A percentile compares a stretch with the other conserved stretches of the same genome.
phyloP scores from a whole-genome alignment of 1,140 invertebrate species.

The Drosophila equinoxialis region DNA sequence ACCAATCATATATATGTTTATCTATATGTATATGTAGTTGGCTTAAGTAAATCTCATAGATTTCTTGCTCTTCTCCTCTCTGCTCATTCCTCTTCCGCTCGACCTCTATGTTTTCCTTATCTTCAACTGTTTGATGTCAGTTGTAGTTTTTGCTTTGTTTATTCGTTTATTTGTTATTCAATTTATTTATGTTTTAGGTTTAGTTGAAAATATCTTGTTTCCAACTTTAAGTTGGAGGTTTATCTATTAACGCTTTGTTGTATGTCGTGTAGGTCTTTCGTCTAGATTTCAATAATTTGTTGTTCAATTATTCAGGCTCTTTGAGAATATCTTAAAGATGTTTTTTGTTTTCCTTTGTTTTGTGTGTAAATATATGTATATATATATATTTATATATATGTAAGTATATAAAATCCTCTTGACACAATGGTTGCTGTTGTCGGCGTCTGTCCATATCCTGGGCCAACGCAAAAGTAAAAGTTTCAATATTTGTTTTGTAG shows the following conservation, averaged over 20 bases:
- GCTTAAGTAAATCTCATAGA: conserved; percentile 63
- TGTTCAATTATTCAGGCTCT: conserved; percentile 48
- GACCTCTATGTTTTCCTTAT: conserved; percentile 25
- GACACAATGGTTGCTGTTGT: conserved; percentile 44
- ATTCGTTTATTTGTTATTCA: conserved; percentile 17
- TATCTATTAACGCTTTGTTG: conserved; percentile 24
- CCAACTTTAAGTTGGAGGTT: conserved; percentile 59
- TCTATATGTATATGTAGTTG: not conserved
- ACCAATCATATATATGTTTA: conserved; percentile 14
- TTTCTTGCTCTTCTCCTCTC: conserved; percentile 22
- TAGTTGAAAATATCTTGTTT: conserved; percentile 49
- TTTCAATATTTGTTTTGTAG: conserved; percentile 67
- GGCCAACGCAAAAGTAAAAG: conserved; percentile 68
- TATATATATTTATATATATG: conserved; percentile 37
- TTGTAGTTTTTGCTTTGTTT: conserved; percentile 23
- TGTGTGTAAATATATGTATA: conserved; percentile 55
- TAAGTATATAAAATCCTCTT: conserved; percentile 42
- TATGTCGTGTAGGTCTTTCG: conserved; percentile 4
- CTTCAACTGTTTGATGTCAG: conserved; percentile 44
- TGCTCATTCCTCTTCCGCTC: conserved; percentile 4
- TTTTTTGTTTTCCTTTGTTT: conserved; percentile 49
- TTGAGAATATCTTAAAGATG: conserved; percentile 69
- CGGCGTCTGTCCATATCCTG: conserved; percentile 24
- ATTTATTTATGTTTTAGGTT: conserved; percentile 35
- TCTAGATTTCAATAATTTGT: conserved; percentile 40